Percentiles rank a stretch among this genome's conserved stretches.
Evolutionary conservation across 2,888 invertebrate genomes (phyloP).

Genomic region (Apotomis turbidana): DNA sequence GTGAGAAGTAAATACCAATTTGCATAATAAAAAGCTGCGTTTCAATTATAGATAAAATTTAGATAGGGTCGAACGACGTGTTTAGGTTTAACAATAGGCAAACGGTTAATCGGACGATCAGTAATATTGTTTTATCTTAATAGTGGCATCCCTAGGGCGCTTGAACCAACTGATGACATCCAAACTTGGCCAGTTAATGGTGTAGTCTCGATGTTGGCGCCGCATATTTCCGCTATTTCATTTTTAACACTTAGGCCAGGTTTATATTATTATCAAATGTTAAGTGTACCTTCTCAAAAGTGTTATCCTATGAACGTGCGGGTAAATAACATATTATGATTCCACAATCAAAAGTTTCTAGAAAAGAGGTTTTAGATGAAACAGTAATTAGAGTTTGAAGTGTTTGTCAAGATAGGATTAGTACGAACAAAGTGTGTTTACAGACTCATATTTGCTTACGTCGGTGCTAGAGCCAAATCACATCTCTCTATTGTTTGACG

Average conservation of each 20-base stretch:
- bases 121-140: constrained; percentile 48
- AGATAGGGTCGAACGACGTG: constrained; percentile 44
- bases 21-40: constrained; percentile 38
- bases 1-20: constrained; percentile 49
- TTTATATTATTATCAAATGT: constrained; percentile 7
- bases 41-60: constrained; percentile 42
- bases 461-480: neutral
- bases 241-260: constrained; percentile 19
- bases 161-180: constrained; percentile 49
- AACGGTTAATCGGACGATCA: constrained; percentile 44
- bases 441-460: neutral
- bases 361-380: neutral
- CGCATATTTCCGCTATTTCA: constrained; percentile 46
- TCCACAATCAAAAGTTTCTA: neutral
- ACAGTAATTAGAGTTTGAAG: neutral
- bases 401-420: constrained; percentile 15
- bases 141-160: constrained; percentile 56
- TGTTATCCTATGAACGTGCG: neutral
- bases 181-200: constrained; percentile 57
- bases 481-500: constrained; percentile 9
- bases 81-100: constrained; percentile 43
- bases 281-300: neutral
- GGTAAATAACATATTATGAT: neutral
- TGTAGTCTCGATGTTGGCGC: constrained; percentile 63
- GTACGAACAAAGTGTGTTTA: constrained; percentile 4